Evolutionary conservation across 2,113 vertebrate genomes (phyloP), one percentile per base, ranked within the genome.

Genomic region (Peucedramus taeniatus): DNA sequence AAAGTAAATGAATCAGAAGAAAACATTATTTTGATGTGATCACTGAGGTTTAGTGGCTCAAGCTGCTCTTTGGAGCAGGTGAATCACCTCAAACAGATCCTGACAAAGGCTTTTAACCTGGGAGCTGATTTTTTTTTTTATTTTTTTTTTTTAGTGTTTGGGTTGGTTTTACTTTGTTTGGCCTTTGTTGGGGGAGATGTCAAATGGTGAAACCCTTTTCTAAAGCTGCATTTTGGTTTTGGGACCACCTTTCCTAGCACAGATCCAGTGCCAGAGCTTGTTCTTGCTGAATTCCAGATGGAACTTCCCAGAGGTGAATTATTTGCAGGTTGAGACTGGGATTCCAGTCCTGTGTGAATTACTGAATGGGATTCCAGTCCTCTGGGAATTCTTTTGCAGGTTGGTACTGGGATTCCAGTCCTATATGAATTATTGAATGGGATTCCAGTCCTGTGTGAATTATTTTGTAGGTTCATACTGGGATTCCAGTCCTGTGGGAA

Each of bases 401-500:
- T 26, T 57, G 18, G 11, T 21, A 1, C 21, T 54, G 57, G 35
- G 24, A 39, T 83, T 69, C 33, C 31, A 39, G 50, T 9, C 3
- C 7, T 9, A 17, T 3, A 0, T 6, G 9, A 24, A 10, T 59
- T 35, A 26, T 24, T n/a, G 18, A n/a, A 60, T 23, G 70, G 15
- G 42, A 31, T 78, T 68, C 30, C 31, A 42, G 37, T 8, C 1
- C 5, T 9, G 23, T 2, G 0, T 3, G 12, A 33, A 5, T 64
- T 44, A 30, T 15, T 42, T 31, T 33, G 2, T 19, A 54, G 30
- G 10, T 54, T 54, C 5, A 21, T 15, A 1, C 11, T 61, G 60
- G 30, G 42, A 30, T 83, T 56, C 24, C n/a, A 40, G 28, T 12
- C 2, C 5, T 7, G 16, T 2, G 0, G 5, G 11, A 31, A 6